Percentiles rank a stretch among this genome's conserved stretches.
These are phyloP conservation scores for Neotoxoptera formosana DNA, from an alignment of 1,140 invertebrate genomes.

Conservation along the genomic window DNA sequence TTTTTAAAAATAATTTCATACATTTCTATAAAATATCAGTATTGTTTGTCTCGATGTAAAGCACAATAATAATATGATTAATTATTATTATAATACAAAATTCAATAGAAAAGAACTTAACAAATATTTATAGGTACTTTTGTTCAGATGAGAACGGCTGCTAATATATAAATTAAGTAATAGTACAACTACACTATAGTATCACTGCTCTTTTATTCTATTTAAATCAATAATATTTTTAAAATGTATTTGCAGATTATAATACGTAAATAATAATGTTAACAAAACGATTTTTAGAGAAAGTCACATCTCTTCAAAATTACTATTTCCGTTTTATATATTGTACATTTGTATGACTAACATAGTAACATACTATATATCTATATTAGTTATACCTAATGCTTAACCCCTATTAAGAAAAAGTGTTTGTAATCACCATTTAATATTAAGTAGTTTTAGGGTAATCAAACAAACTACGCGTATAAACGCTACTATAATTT, in stretches of 20 bases:
- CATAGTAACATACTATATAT: neutral
- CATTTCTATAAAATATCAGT: neutral
- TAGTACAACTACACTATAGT: neutral
- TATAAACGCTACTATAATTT: neutral
- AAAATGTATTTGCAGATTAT: neutral
- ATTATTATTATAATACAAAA: neutral
- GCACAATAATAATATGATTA: neutral
- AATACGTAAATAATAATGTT: neutral
- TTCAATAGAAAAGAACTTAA: neutral
- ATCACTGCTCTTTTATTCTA: neutral
- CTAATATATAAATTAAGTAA: neutral
- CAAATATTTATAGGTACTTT: neutral
- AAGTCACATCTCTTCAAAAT: neutral
- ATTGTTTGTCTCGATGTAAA: neutral
- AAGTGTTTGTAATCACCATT: neutral
- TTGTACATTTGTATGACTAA: neutral
- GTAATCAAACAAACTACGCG: neutral
- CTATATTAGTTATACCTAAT: neutral
- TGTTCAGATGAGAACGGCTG: neutral
- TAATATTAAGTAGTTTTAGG: neutral
- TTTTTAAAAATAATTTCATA: neutral
- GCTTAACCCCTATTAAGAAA: slow-evolving; percentile 2
- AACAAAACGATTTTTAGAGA: neutral
- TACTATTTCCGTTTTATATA: slow-evolving; percentile 31
- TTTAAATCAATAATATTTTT: neutral